Conservation (phyloP, 1,140 invertebrate species). For the Heliconius hermathena region DNA sequence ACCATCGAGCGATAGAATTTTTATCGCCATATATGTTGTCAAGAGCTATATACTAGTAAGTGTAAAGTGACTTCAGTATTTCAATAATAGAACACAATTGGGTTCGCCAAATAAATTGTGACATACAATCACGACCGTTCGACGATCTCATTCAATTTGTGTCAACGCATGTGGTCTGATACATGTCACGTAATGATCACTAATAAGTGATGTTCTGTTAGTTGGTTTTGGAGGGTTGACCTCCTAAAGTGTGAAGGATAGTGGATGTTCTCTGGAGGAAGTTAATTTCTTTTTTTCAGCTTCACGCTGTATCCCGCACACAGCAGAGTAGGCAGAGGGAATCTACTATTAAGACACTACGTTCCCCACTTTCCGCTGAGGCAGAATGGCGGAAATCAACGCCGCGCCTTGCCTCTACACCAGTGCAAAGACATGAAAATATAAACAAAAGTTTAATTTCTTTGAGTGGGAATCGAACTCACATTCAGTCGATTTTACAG, state of each 20-base stretch:
- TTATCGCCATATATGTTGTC: background rate
- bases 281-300: too few species aligned
- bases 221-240: background rate
- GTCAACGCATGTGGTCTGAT: conserved; percentile 45
- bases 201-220: conserved; percentile 10
- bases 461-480: too few species aligned
- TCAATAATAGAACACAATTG: conserved; percentile 25
- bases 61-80: conserved; percentile 9
- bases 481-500: too few species aligned
- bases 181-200: conserved; percentile 17
- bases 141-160: conserved; percentile 42
- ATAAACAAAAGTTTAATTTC: too few species aligned
- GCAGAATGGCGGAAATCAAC: too few species aligned
- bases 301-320: too few species aligned
- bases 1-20: background rate
- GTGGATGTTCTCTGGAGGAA: background rate
- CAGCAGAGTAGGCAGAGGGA: too few species aligned
- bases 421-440: too few species aligned
- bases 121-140: conserved; percentile 38
- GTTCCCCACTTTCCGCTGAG: too few species aligned
- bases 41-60: background rate
- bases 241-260: background rate
- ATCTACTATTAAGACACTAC: too few species aligned
- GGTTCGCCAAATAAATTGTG: conserved; percentile 33
- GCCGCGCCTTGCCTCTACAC: too few species aligned